Evolutionary conservation across 2,888 invertebrate genomes (phyloP).

Genomic region (Odontomyia ornata): DNA sequence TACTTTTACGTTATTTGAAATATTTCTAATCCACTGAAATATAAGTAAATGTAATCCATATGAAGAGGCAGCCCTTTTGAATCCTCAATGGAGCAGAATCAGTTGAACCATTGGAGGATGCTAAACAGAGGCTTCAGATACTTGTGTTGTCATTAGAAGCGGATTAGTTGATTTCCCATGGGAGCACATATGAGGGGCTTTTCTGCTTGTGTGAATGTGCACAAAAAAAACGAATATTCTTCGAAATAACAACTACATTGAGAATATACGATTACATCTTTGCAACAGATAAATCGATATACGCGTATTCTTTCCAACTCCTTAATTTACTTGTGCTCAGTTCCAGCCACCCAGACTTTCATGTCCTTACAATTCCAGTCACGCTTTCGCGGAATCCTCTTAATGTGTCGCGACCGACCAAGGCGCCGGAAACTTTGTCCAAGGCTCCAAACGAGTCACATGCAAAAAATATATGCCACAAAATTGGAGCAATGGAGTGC

Average conservation of each 20-base stretch:
- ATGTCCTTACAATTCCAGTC: slow-evolving; percentile 41
- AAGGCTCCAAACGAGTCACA: slow-evolving; percentile 15
- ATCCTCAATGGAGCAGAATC: background rate
- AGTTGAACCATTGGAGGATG: background rate
- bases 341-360: too few species aligned
- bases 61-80: background rate
- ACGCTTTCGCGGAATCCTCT: slow-evolving; percentile 47
- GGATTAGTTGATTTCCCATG: slow-evolving; percentile 47
- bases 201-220: slow-evolving; percentile 19
- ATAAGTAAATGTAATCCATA: too few species aligned
- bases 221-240: too few species aligned
- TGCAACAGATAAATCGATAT: too few species aligned
- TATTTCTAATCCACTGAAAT: too few species aligned
- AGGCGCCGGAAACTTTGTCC: slow-evolving; percentile 9
- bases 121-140: background rate
- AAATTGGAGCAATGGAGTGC: slow-evolving; percentile 28
- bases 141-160: slow-evolving; percentile 38
- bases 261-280: too few species aligned
- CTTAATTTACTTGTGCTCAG: too few species aligned
- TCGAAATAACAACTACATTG: too few species aligned
- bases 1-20: too few species aligned
- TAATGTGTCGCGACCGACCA: slow-evolving; percentile 48
- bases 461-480: slow-evolving; percentile 22
- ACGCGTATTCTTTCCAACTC: too few species aligned
- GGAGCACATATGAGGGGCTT: slow-evolving; percentile 32